Conservation (phyloP, 2,888 invertebrate species). For the Nymphalis polychloros region DNA sequence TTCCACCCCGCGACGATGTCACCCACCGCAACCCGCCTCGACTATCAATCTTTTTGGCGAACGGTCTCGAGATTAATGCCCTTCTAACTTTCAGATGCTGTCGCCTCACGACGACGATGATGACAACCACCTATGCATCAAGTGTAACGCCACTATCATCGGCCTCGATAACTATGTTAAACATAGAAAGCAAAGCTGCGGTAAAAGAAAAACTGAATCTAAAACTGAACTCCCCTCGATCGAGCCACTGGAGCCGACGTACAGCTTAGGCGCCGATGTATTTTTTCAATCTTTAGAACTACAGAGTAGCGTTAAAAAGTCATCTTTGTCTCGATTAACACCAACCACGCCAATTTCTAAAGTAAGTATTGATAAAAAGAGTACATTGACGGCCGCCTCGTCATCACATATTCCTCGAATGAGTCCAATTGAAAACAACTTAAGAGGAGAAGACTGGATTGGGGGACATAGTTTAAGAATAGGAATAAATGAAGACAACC, state of each 20-base stretch:
- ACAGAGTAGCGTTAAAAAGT: slow-evolving; percentile 86
- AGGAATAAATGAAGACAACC: slow-evolving; percentile 80
- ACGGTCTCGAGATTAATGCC: slow-evolving; percentile 38
- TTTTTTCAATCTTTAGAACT: slow-evolving; percentile 92
- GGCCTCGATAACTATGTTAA: slow-evolving; percentile 93
- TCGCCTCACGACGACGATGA: slow-evolving; percentile 86
- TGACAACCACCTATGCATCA: slow-evolving; percentile 93
- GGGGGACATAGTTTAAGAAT: slow-evolving; percentile 82
- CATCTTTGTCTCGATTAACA: slow-evolving; percentile 76
- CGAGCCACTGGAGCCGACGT: slow-evolving; percentile 72
- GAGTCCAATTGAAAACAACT: slow-evolving; percentile 69
- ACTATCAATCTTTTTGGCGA: slow-evolving; percentile 49
- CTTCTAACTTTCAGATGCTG: slow-evolving; percentile 70
- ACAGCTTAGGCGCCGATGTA: slow-evolving; percentile 88
- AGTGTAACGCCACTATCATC: slow-evolving; percentile 90
- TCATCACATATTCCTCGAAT: slow-evolving; percentile 65
- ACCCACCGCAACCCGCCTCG: slow-evolving; percentile 48
- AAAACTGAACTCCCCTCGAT: slow-evolving; percentile 62
- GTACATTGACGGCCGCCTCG: slow-evolving; percentile 55
- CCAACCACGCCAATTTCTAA: slow-evolving; percentile 68
- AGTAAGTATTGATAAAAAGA: slow-evolving; percentile 56
- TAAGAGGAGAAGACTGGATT: slow-evolving; percentile 83
- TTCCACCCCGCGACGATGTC: slow-evolving; percentile 56
- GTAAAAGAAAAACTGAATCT: slow-evolving; percentile 59
- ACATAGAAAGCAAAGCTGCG: slow-evolving; percentile 89